These are phyloP conservation scores for Drosophila anomalata DNA, from an alignment of 2,888 invertebrate genomes.

Conservation along the genomic window DNA sequence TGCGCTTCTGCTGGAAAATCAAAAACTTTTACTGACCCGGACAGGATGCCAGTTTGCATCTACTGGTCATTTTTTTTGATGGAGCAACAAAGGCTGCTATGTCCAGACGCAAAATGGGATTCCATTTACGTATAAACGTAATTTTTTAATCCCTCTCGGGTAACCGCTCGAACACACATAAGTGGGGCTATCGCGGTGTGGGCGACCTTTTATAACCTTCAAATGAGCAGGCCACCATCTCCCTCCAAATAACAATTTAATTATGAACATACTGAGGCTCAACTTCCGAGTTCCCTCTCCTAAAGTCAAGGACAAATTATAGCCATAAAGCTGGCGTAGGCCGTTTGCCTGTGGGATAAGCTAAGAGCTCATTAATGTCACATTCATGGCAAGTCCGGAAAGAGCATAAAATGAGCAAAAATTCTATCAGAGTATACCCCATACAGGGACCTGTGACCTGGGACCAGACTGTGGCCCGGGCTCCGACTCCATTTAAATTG, in stretches of 20 bases:
- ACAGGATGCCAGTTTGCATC: not conserved
- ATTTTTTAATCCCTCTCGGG: slow-evolving; percentile 55
- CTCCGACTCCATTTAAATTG: slow-evolving; percentile 61
- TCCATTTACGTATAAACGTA: slow-evolving; percentile 44
- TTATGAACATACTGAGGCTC: slow-evolving; percentile 59
- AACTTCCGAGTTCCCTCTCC: slow-evolving; percentile 18
- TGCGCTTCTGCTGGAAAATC: slow-evolving; percentile 51
- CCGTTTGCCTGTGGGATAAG: slow-evolving; percentile 71
- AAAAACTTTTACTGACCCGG: slow-evolving; percentile 46
- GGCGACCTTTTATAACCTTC: slow-evolving; percentile 69
- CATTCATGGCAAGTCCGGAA: slow-evolving; percentile 69
- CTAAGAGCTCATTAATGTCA: slow-evolving; percentile 77
- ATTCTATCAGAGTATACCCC: slow-evolving; percentile 61
- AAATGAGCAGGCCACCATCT: slow-evolving; percentile 62
- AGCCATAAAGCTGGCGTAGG: slow-evolving; percentile 60
- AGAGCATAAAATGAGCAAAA: slow-evolving; percentile 68
- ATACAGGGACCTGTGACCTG: slow-evolving; percentile 22
- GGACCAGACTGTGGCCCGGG: slow-evolving; percentile 13
- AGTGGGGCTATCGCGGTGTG: slow-evolving; percentile 16
- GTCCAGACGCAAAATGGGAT: slow-evolving; percentile 29
- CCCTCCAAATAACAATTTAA: slow-evolving; percentile 69
- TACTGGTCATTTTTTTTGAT: slow-evolving; percentile 7
- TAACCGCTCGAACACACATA: slow-evolving; percentile 20
- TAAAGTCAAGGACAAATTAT: slow-evolving; percentile 74
- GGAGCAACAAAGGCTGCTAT: slow-evolving; percentile 22